Evolutionary conservation across 2,888 invertebrate genomes (phyloP).

Genomic region (Automeris io): DNA sequence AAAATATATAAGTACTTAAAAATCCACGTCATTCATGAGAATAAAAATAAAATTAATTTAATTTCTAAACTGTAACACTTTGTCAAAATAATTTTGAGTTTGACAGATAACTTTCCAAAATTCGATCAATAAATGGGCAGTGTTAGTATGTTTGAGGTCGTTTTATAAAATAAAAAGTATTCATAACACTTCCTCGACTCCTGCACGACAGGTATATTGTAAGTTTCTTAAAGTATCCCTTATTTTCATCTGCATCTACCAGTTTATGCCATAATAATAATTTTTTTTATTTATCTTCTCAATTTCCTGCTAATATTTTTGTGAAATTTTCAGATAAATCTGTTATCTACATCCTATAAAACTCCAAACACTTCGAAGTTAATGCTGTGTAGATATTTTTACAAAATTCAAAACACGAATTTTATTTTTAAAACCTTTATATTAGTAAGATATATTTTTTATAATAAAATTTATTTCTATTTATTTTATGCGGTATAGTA

Average conservation of each 20-base stretch:
- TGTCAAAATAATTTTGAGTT: no score
- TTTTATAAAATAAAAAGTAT: neutral
- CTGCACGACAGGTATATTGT: neutral
- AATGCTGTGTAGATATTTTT: no score
- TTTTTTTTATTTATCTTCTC: neutral
- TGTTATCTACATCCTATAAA: neutral
- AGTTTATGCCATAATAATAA: neutral
- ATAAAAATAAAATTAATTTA: no score
- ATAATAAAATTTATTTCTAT: no score
- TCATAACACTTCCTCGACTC: neutral
- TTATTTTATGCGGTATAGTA: no score
- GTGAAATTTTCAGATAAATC: neutral
- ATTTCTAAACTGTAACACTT: no score
- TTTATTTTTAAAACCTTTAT: no score
- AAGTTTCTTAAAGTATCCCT: neutral
- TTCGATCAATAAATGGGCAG: neutral
- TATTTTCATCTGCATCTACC: neutral
- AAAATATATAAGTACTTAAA: no score
- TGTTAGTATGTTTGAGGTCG: neutral
- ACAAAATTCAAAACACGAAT: no score
- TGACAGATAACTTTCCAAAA: neutral
- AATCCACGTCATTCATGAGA: no score
- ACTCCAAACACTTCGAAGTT: neutral
- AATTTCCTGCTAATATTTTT: neutral
- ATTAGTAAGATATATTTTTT: no score